A percentile compares a stretch with the other conserved stretches of the same genome.
Evolutionary conservation across 2,797 vertebrate species (phyloP).

Genomic region (Botia kubotai): DNA sequence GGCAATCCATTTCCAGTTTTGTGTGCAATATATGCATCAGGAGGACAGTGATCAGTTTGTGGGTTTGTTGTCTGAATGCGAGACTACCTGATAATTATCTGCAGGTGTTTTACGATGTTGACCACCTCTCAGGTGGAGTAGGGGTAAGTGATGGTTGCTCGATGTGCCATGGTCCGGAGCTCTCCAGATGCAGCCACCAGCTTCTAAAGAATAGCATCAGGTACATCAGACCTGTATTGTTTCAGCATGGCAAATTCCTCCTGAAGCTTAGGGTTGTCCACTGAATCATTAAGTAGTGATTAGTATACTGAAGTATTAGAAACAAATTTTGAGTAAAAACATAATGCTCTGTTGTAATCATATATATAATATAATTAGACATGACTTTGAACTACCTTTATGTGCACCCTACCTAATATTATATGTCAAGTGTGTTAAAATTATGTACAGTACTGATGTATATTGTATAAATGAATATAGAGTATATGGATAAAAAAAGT

Average conservation of each 20-base stretch:
- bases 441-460: no score
- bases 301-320: no score
- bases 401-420: no score
- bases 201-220: constrained; percentile 85
- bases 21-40: not conserved
- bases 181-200: constrained; percentile 95
- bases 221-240: constrained; percentile 90
- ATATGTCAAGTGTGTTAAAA: no score
- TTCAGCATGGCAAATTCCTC: constrained; percentile 94
- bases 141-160: constrained; percentile 93
- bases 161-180: constrained; percentile 91
- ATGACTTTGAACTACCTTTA: no score
- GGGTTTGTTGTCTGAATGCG: not conserved
- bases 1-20: no score
- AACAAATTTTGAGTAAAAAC: not conserved
- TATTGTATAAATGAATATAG: no score
- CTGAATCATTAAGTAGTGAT: no score
- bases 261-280: constrained; percentile 93
- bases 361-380: no score
- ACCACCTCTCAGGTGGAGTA: constrained; percentile 98
- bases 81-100: constrained; percentile 77
- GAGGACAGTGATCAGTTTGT: not conserved
- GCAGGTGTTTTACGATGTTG: constrained; percentile 95
- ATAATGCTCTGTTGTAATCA: no score
- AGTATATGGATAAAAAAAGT: not conserved